Base-by-base conservation (phyloP, 2,113 vertebrate species). In the Arothron firmamentum region DNA sequence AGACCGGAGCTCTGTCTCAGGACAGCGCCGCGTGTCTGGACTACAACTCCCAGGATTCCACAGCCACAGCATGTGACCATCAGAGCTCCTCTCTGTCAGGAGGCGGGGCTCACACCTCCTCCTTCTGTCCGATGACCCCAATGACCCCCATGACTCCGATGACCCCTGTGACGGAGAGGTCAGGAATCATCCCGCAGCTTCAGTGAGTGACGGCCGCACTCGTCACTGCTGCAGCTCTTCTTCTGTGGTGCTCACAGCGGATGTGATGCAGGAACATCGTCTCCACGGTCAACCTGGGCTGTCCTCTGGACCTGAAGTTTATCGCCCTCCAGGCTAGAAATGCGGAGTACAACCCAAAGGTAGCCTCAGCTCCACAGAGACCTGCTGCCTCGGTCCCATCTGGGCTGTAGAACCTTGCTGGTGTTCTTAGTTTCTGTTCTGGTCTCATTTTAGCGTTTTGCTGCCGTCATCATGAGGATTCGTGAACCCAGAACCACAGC, bases 281-380 rank as follows among this genome's bases (percentile, higher is more conserved):
- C 65, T 95, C 96, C 5, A 99, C 97, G 10, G 94, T 96, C 58
- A 99, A 97, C 73, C 76, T 99, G 75, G 93, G 93, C 34, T 98
- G 96, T 88, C 94, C 92, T 25, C 83, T 99, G 78, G 93, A 99
- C 67, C 90, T 99, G 67, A 99, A 97, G 91, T 94, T 94, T 71
- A 99, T 98, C 65, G 96, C 94, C 43, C 90, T 96, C 56, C 94
- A 93, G 9, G 97, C 96, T 65, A 92, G 95, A 84, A 99, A 99
- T 59, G 95, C 96, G n/a, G 97, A 99, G 77, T 99, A 98, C 76
- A 99, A 99, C 84, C 97, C 97, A 23, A 98, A 98, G 94, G 97
- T 84, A 65, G 4, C 6, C 20, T 11, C 19, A 15, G 13, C 6
- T 15, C 14, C 28, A 5, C 15, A 28, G 25, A 38, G 8, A 12